Evolutionary conservation across 1,140 invertebrate genomes (phyloP), one percentile per base, ranked within the genome.

Genomic region (Drosophila ananassae): DNA sequence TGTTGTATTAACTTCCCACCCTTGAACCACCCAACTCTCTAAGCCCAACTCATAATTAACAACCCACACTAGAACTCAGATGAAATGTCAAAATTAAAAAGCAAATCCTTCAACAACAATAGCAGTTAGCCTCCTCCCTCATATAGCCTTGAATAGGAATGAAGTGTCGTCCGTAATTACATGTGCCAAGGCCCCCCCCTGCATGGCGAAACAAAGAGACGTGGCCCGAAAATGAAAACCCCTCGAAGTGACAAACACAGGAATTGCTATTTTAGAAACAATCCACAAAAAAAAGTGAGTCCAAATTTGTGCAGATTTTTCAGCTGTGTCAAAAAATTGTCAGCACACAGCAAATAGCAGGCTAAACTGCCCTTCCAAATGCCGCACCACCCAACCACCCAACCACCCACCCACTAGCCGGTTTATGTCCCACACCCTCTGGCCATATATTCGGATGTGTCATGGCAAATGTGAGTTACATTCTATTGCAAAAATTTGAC

Each of bases 241-340:
- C 48, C 73, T 71, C 61, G 48, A 78, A 66, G 77, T 81, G 71
- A 77, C 78, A 81, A 72, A 77, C 47, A 61, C 48, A 71, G 71
- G 68, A 75, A 78, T 84, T 85, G 67, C 63, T 61, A 71, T 85
- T 85, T 77, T 73, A 62, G 57, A 78, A 73, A 78, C 67, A 72
- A 66, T 55, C 30, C 25, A 28, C 34, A 73, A 68, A 54, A 63
- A 76, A 73, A 66, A 62, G 57, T 13, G 58, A 69, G 58, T 67
- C 55, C n/a, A 78, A 78, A 66, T 67, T 78, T 67, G 60, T 75
- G 69, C 69, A 75, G 79, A 78, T 81, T 85, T 85, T 85, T 87
- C 81, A 85, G 81, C 81, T 87, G 78, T 78, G 82, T 87, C 82
- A 87, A 87, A 87, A 77, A 89, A 89, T 89, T 87, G 83, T 87